Evolutionary conservation across 2,888 invertebrate genomes (phyloP), one percentile per base, ranked within the genome.

Genomic region (Nasonia oneida): DNA sequence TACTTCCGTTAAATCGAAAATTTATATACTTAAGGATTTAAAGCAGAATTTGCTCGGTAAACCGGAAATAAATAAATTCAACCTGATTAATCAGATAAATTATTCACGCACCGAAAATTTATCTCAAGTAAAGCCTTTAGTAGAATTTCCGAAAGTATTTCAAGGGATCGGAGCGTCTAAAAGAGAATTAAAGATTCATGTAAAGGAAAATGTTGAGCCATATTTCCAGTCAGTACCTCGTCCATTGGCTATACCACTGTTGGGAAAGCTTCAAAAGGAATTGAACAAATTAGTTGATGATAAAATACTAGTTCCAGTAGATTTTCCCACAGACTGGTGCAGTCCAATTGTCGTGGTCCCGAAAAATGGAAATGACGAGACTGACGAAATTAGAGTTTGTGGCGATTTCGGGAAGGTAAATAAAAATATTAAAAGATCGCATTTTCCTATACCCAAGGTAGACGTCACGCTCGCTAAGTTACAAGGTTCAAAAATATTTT

Each of bases 321-420:
- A 90, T 18, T 84, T 88, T 81, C 90, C 90, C 8, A 92, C 91
- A 3, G 90, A 89, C 0, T 93, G 92, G 92, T 92, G 91, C 83
- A 89, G 91, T 15, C 90, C 90, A 0, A 91, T 93, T 83, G 93
- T 93, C 0, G 89, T 91, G 3, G 91, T 90, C 0, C 88, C 88
- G 10, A 91, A 91, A 67, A 42, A 67, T 8, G 23, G 29, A 29
- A 29, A 29, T 1, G 29, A 39, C 14, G 39, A 61, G 5, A 86
- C 75, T 29, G 42, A 70, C 14, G 88, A 85, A 73, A 82, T 91
- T n/a, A 67, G 91, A n/a, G 37, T 0, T 91, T 91, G 91, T 81
- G 86, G 89, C 8, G 91, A 91, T 83, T 90, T 87, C 70, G 90
- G 90, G 8, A 76, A 88, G 77, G 86, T 91, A 3, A 92, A 91